These are phyloP conservation scores for Colistium nudipinnis DNA, from an alignment of 2,113 vertebrate species.

Conservation along the genomic window DNA sequence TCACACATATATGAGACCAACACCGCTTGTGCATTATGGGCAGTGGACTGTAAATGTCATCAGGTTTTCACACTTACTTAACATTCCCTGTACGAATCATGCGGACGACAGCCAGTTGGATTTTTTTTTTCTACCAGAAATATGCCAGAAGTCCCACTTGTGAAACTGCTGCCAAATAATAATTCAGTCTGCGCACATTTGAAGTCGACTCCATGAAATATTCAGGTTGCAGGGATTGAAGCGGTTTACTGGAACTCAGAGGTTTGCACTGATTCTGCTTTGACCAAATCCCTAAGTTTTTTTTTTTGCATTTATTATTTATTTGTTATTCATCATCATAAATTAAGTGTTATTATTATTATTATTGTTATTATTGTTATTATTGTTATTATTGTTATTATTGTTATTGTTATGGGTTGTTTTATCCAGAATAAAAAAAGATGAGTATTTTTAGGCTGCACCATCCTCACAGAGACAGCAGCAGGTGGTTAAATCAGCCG, in stretches of 20 bases:
- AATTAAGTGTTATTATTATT: no score
- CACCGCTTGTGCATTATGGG: slow-evolving; percentile 48
- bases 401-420: no score
- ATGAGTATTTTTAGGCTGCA: slow-evolving; percentile 6
- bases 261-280: slow-evolving; percentile 1
- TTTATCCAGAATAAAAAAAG: no score
- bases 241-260: slow-evolving; percentile 39
- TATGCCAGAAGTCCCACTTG: slow-evolving; percentile 30
- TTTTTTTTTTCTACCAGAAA: slow-evolving; percentile 43
- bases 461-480: background rate
- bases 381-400: no score
- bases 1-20: slow-evolving; percentile 65
- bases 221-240: slow-evolving; percentile 40
- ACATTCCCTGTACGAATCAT: slow-evolving; percentile 49
- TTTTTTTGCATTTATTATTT: background rate
- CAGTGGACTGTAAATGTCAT: slow-evolving; percentile 69
- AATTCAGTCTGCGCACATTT: slow-evolving; percentile 48
- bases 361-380: no score
- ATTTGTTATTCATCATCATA: background rate
- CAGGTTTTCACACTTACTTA: slow-evolving; percentile 63
- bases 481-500: slow-evolving; percentile 35
- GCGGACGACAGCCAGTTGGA: background rate
- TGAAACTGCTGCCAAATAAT: slow-evolving; percentile 50
- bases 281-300: background rate
- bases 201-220: slow-evolving; percentile 54